Evolutionary conservation across 2,888 invertebrate genomes (phyloP), one percentile per base, ranked within the genome.

Genomic region (Horisme vitalbata): DNA sequence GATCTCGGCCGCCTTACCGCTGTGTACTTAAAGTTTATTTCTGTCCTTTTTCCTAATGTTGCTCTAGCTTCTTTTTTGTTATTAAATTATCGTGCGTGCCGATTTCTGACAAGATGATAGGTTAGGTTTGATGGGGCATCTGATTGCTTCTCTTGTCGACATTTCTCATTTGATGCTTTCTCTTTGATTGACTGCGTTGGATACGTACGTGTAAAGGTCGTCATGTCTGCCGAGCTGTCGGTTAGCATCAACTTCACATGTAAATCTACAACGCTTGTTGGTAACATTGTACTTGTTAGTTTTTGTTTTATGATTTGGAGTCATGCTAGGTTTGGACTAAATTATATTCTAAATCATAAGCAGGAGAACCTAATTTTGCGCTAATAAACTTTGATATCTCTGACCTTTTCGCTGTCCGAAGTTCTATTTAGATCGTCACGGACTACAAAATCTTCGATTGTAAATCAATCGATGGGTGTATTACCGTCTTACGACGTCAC

Each of bases 31-130:
- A 73, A 71, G 80, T 77, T 59, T 65, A 72, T 74, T 76, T 82
- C 73, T 61, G 68, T 71, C 57, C 61, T 70, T 74, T 68, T 71
- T 69, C 71, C 71, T 71, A 68, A 69, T 65, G 68, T 66, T 63
- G 68, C 71, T 71, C 71, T 77, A 75, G 73, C 71, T 64, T 61
- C 72, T 79, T 87, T 85, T 86, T 85, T 84, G 85, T 86, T 85
- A 88, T 87, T 83, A 87, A 89, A 89, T 88, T 82, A 88, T 79
- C 85, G 84, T 88, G 85, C 88, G 87, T 87, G 88, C 86, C 86
- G 87, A 85, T 89, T 85, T 86, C 83, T 81, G 80, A 75, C 78
- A 78, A 86, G 88, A 89, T 89, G 88, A 88, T 88, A 88, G 87
- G 86, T 83, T 84, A 71, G 61, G 78, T 85, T 82, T 83, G 86